Evolutionary conservation across 2,797 vertebrate species (phyloP).

Genomic region (Sebastes alutus): DNA sequence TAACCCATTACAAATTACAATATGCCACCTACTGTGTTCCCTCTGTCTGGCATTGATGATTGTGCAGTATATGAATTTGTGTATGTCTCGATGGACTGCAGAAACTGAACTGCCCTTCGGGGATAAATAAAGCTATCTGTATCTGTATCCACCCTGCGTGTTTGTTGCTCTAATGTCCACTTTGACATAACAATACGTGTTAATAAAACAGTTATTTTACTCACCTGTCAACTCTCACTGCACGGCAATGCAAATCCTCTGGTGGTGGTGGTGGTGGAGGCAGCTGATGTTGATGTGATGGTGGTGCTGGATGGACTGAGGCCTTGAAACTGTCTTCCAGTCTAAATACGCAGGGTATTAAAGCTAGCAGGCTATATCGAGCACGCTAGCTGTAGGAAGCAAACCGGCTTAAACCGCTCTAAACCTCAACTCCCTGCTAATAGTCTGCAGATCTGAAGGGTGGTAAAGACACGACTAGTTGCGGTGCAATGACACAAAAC

Average conservation of each 20-base stretch:
- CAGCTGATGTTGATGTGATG: slow-evolving; percentile 34
- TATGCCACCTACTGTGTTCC: too few relatives aligned
- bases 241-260: slow-evolving; percentile 58
- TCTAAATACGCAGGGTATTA: slow-evolving; percentile 75
- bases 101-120: too few relatives aligned
- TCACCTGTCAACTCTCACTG: slow-evolving; percentile 80
- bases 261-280: slow-evolving; percentile 4
- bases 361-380: slow-evolving; percentile 62
- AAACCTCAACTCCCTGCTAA: slow-evolving; percentile 1
- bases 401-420: slow-evolving; percentile 18
- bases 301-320: slow-evolving; percentile 54
- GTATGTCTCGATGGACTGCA: too few relatives aligned
- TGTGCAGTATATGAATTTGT: too few relatives aligned
- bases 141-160: too few relatives aligned
- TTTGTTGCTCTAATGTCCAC: not conserved
- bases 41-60: too few relatives aligned
- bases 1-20: too few relatives aligned
- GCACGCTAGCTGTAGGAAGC: slow-evolving; percentile 51
- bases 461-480: not conserved
- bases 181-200: not conserved
- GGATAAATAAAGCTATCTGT: too few relatives aligned
- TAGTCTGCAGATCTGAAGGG: not conserved
- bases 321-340: slow-evolving; percentile 73
- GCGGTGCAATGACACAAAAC: not conserved
- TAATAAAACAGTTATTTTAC: slow-evolving; percentile 38